Conservation (phyloP, 2,888 invertebrate genomes). For the Frankliniella intonsa region DNA sequence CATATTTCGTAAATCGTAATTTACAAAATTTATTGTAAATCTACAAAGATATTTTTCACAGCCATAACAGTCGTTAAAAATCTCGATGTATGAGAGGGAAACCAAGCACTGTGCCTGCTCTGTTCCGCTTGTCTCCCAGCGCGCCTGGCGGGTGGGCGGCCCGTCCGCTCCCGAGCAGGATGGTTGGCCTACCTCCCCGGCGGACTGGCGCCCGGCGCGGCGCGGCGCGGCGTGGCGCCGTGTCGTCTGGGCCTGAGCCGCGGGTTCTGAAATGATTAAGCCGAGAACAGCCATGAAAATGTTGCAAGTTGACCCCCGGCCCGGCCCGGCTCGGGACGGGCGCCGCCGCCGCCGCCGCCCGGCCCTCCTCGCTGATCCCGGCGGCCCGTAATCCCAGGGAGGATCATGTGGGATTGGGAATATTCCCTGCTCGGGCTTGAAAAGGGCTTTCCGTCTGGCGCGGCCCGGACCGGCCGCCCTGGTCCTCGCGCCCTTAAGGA, state of each 20-base stretch:
- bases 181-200: neutral
- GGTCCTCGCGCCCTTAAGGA: conserved; percentile 5
- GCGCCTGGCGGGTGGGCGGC: neutral
- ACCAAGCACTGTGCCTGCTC: too few species aligned
- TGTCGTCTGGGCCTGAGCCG: neutral
- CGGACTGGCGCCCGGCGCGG: too few species aligned
- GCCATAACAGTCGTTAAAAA: too few species aligned
- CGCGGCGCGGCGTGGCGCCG: too few species aligned
- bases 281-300: conserved; percentile 26
- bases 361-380: neutral
- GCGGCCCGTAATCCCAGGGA: neutral
- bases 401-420: conserved; percentile 26
- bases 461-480: neutral
- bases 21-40: too few species aligned
- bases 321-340: neutral
- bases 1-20: too few species aligned
- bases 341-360: neutral
- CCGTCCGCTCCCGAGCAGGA: neutral
- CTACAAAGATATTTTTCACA: too few species aligned
- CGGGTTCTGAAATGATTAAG: conserved; percentile 17
- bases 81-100: too few species aligned
- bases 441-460: conserved; percentile 20
- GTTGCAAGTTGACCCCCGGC: conserved; percentile 11
- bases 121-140: neutral
- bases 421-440: conserved; percentile 15